Base-by-base conservation (phyloP, 2,113 vertebrate species). In the Oxygymnocypris stewartii region DNA sequence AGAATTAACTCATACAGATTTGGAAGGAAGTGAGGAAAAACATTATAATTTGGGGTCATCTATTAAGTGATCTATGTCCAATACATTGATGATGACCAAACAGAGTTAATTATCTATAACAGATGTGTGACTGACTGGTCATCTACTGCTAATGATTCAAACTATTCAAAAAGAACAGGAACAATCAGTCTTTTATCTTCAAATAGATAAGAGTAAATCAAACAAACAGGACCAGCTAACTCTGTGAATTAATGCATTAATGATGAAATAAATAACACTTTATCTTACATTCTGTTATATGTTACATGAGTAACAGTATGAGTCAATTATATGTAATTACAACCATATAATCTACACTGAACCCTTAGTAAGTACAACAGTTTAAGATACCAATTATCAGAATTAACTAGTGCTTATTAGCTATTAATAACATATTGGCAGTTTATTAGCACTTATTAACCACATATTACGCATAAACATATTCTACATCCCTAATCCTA, bases 171-270 rank as follows among this genome's bases (percentile, higher is more conserved):
- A 5, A 25, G 71, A 14, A 25, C 12, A 13, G 40, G 4, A 54
- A 78, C 75, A 78, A 31, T 78, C 47, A 78, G 47, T 18, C 25
- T 35, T 25, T 54, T 78, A 54, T 78, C 75, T 54, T 35, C 31
- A 28, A 28, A 78, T 78, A 51, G 75, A 78, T 78, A 78, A 78
- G 76, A 49, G 6, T 16, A 4, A 20, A 40, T 14, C 69, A 73
- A 35, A 28, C 25, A 31, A 25, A 47, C 73, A 44, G 10, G 73
- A 44, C 18, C 20, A 75, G 23, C 40, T 44, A n/a, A 42, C 3
- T 25, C 18, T 54, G 8, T 76, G 2, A 76, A 76, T 47, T 1
- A 28, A 76, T 54, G 3, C 28, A 77, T 28, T 2, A 51, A 57
- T 57, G 3, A 57, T 12, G 13, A 25, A 44, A 75, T 18, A 20